Conservation (phyloP, 2,888 invertebrate genomes). For the Oscheius sp. region DNA sequence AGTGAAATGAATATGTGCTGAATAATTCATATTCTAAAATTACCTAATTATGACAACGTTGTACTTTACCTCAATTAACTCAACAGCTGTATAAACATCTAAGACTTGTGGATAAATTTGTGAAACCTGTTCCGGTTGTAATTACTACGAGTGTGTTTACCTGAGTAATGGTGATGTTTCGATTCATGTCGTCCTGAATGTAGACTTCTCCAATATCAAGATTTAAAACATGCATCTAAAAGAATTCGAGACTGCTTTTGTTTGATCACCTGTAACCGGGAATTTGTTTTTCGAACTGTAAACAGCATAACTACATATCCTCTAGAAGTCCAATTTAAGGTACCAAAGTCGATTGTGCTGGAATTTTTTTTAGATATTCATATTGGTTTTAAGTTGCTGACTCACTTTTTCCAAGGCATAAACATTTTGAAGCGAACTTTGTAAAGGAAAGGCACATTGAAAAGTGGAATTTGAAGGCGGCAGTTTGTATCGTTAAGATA, state of each 20-base stretch:
- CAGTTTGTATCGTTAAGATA: slow-evolving; percentile 34
- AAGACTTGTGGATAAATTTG: slow-evolving; percentile 16
- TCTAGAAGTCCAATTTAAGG: slow-evolving; percentile 49
- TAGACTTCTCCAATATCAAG: slow-evolving; percentile 41
- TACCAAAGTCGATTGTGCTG: slow-evolving; percentile 48
- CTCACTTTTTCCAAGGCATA: slow-evolving; percentile 45
- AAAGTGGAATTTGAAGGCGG: slow-evolving; percentile 47
- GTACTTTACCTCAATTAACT: slow-evolving; percentile 12
- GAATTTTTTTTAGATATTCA: background rate
- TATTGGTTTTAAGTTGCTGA: background rate
- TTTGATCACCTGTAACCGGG: slow-evolving; percentile 11
- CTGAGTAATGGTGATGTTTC: slow-evolving; percentile 40
- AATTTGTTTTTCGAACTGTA: slow-evolving; percentile 25
- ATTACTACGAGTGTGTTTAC: slow-evolving; percentile 20
- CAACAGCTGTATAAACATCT: slow-evolving; percentile 22
- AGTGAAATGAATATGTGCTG: slow-evolving; percentile 18
- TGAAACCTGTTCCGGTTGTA: background rate
- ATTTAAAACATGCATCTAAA: slow-evolving; percentile 41
- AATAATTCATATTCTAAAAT: slow-evolving; percentile 26
- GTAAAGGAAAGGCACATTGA: slow-evolving; percentile 46
- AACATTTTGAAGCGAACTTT: slow-evolving; percentile 45
- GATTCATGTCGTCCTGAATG: slow-evolving; percentile 39
- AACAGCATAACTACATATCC: slow-evolving; percentile 44
- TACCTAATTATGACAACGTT: background rate
- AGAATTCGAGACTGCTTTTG: background rate